Conservation (phyloP, 2,797 vertebrate genomes). For the Mus minutoides region DNA sequence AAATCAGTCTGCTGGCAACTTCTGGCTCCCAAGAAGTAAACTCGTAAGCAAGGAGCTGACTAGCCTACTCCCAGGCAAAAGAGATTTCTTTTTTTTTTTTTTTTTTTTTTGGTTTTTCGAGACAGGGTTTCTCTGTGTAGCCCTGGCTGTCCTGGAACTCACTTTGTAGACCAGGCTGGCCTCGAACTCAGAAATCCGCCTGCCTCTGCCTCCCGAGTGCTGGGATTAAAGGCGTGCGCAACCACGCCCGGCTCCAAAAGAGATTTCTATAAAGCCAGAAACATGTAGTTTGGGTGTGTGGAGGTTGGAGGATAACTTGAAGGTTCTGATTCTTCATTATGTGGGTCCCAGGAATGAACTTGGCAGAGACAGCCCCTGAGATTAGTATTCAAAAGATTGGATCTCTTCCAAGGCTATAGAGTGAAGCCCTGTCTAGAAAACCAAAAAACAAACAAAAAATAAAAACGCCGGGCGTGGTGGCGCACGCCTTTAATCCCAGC, state of each 20-base stretch:
- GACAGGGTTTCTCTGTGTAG: too few species aligned
- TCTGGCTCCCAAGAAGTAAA: not conserved
- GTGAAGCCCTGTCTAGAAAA: not conserved
- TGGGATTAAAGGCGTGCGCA: too few species aligned
- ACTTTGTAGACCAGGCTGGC: too few species aligned
- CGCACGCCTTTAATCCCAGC: too few species aligned
- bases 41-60: not conserved
- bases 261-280: not conserved
- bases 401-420: not conserved
- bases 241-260: too few species aligned
- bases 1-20: not conserved
- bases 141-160: too few species aligned
- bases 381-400: not conserved
- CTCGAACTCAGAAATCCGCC: too few species aligned
- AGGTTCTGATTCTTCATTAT: not conserved
- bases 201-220: too few species aligned
- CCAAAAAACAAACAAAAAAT: not conserved
- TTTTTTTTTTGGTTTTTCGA: too few species aligned
- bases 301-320: too few species aligned
- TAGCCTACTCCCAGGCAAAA: not conserved
- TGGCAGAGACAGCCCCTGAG: not conserved
- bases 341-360: not conserved
- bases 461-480: too few species aligned
- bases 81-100: too few species aligned
- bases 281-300: not conserved